A percentile compares a stretch with the other conserved stretches of the same genome.
These are phyloP conservation scores for Columba livia DNA, from an alignment of 2,113 vertebrate species.

Conservation along the genomic window DNA sequence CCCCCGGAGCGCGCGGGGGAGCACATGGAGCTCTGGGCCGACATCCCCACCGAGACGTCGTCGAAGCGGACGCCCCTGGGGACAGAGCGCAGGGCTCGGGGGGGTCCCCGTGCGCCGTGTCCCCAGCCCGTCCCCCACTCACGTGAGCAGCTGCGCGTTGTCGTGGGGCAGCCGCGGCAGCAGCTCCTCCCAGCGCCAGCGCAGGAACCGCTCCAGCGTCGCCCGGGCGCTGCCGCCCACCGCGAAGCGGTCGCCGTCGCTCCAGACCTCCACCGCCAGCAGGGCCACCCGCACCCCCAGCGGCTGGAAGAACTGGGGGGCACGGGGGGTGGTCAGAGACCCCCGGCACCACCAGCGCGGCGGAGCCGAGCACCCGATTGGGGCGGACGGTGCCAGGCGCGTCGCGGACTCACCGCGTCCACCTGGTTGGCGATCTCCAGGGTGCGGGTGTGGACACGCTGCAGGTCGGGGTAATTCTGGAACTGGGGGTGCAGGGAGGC, in stretches of 20 bases:
- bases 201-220: constrained; percentile 84
- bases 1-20: constrained; percentile 86
- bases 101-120: accelerated
- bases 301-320: constrained; percentile 84
- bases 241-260: constrained; percentile 72
- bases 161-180: constrained; percentile 86
- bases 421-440: constrained; percentile 89
- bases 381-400: accelerated
- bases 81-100: not conserved
- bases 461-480: constrained; percentile 77
- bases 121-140: constrained; percentile 12
- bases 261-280: constrained; percentile 92
- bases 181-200: constrained; percentile 83
- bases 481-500: constrained; percentile 65
- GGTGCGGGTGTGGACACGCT: constrained; percentile 79
- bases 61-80: constrained; percentile 80
- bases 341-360: not conserved
- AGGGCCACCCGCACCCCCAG: constrained; percentile 88
- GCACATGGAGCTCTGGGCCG: constrained; percentile 89
- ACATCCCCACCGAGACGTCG: constrained; percentile 85
- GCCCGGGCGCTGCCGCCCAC: constrained; percentile 75
- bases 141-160: constrained; percentile 94
- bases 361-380: accelerated
- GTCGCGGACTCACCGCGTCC: constrained; percentile 80
- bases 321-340: not conserved